These are phyloP conservation scores for Calonectris borealis DNA, from an alignment of 2,113 vertebrate species.

Conservation along the genomic window DNA sequence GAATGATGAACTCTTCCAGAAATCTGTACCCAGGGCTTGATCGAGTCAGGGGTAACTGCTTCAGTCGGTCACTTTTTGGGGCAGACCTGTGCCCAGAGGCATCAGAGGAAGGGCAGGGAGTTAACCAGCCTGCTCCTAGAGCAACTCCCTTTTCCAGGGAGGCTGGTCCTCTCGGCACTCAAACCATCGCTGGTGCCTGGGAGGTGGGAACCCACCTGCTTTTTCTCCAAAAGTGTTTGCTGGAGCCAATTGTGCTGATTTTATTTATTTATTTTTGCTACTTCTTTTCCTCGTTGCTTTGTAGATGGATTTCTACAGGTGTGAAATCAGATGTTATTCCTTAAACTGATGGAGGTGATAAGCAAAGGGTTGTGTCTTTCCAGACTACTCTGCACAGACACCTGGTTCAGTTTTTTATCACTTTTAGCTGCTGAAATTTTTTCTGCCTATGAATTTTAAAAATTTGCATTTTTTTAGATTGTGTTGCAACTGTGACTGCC, in stretches of 20 bases:
- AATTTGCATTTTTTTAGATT: neutral
- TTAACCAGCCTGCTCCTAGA: neutral
- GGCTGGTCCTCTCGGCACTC: neutral
- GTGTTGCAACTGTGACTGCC: neutral
- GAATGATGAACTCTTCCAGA: neutral
- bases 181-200: neutral
- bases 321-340: neutral
- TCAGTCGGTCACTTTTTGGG: neutral
- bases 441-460: neutral
- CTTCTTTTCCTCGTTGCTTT: neutral
- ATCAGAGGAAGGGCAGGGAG: neutral
- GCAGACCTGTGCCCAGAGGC: neutral
- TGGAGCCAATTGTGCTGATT: neutral
- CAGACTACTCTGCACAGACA: neutral
- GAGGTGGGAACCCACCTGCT: neutral
- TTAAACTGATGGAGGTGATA: neutral
- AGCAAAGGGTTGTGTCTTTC: neutral
- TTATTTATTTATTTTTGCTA: neutral
- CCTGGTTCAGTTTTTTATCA: neutral
- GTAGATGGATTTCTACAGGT: conserved; percentile 13
- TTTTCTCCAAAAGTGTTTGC: neutral
- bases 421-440: neutral
- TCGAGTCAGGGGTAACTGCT: neutral
- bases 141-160: neutral
- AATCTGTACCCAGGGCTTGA: neutral